Conservation (phyloP, 2,797 vertebrate species). For the Chromis chromis region DNA sequence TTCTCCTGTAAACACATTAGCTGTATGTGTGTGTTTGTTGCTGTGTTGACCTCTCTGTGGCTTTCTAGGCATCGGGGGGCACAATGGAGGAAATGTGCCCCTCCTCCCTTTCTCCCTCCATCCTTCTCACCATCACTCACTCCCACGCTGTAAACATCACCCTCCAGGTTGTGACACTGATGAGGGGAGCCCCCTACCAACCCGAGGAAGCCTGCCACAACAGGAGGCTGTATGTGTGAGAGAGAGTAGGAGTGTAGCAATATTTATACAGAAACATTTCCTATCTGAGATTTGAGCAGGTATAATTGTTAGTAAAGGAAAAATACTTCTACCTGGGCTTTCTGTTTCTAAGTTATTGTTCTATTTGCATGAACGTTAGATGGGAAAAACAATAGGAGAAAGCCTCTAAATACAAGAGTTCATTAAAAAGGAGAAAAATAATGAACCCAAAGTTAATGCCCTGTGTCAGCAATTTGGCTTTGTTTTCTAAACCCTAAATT, state of each 20-base stretch:
- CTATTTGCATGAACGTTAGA: conserved; percentile 6
- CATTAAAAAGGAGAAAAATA: conserved; percentile 37
- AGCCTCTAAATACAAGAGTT: conserved; percentile 3
- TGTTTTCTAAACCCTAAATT: conserved; percentile 36
- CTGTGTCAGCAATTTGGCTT: conserved; percentile 37
- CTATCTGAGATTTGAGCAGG: neutral
- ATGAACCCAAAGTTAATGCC: conserved; percentile 23
- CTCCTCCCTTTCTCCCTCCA: conserved; percentile 33
- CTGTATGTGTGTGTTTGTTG: conserved; percentile 26
- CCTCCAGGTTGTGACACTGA: conserved; percentile 60
- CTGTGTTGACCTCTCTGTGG: conserved; percentile 47
- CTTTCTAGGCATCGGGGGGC: conserved; percentile 30
- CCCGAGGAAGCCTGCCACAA: conserved; percentile 23
- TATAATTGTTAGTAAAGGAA: neutral
- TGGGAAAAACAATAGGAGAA: neutral
- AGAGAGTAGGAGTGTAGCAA: neutral
- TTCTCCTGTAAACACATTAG: neutral
- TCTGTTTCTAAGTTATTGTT: neutral
- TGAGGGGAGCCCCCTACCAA: conserved; percentile 36
- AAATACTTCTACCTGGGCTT: neutral
- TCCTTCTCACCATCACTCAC: conserved; percentile 66
- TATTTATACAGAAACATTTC: neutral
- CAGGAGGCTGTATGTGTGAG: neutral
- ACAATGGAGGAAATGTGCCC: conserved; percentile 38
- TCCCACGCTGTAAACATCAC: conserved; percentile 75